Conservation (phyloP, 2,888 invertebrate genomes). For the Euzophera pinguis region DNA sequence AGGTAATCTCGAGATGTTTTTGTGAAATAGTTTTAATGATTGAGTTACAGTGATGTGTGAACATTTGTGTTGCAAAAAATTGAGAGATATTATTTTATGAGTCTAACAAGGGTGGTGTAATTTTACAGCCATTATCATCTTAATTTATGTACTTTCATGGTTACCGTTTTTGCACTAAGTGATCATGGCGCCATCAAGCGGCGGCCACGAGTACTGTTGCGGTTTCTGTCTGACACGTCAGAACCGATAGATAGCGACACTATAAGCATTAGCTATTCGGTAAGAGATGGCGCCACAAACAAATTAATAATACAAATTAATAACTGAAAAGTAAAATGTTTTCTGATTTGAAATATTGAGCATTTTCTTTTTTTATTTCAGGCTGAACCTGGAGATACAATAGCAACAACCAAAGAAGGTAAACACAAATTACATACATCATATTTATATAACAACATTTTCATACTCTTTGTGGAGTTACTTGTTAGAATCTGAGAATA, state of each 20-base stretch:
- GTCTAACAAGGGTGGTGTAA: neutral
- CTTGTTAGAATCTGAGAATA: no score
- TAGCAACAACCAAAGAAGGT: constrained; percentile 95
- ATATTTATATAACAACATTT: no score
- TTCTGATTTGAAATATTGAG: no score
- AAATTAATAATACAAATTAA: no score
- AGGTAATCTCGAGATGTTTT: constrained; percentile 13
- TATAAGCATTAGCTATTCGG: constrained; percentile 61
- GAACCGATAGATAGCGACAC: constrained; percentile 34
- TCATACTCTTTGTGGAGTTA: no score
- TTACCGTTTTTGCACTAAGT: constrained; percentile 83
- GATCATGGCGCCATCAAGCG: constrained; percentile 80
- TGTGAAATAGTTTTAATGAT: constrained; percentile 12
- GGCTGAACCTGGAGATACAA: constrained; percentile 87
- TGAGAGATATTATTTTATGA: neutral
- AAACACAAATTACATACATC: constrained; percentile 21
- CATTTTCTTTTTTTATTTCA: constrained; percentile 47
- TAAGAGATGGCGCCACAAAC: constrained; percentile 68
- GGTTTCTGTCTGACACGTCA: constrained; percentile 54
- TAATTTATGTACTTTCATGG: constrained; percentile 79
- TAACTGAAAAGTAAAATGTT: no score
- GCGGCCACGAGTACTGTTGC: constrained; percentile 75
- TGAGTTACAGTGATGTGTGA: constrained; percentile 22
- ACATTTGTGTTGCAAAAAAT: neutral
- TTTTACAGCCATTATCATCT: constrained; percentile 15